phyloP scores from a whole-genome alignment of 2,888 invertebrate genomes.

The Melangyna quadrimaculata region DNA sequence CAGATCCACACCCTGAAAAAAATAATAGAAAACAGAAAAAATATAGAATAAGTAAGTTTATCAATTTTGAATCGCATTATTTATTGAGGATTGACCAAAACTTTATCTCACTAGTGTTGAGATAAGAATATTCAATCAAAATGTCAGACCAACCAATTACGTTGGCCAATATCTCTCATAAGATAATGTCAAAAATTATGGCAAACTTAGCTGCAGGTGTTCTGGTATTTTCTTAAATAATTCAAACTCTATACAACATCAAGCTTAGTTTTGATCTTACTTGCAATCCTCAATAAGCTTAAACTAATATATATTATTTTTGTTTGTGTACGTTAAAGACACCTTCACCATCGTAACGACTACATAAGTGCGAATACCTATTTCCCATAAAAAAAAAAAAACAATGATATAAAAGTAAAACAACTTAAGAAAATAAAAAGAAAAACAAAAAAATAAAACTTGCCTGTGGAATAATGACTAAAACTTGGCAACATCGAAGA shows the following conservation, averaged over 20 bases:
- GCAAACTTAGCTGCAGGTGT: background rate
- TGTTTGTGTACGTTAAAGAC: slow-evolving; percentile 10
- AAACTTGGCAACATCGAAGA: slow-evolving; percentile 87
- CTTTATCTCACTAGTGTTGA: background rate
- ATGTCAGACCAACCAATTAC: background rate
- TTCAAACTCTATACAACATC: background rate
- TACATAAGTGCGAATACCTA: background rate
- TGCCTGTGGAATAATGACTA: slow-evolving; percentile 86
- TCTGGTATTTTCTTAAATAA: background rate
- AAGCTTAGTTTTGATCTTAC: background rate
- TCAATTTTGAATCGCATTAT: background rate
- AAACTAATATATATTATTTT: background rate
- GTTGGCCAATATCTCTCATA: background rate
- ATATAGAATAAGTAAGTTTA: background rate
- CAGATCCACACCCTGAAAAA: slow-evolving; percentile 83
- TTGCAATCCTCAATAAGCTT: background rate
- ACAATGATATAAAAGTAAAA: background rate
- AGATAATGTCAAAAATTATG: background rate
- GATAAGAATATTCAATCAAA: background rate
- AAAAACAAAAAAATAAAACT: slow-evolving; percentile 75
- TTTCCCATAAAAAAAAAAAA: slow-evolving; percentile 2
- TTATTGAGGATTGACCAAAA: background rate
- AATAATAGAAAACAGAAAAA: slow-evolving; percentile 11
- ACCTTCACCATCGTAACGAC: slow-evolving; percentile 47
- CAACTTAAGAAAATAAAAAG: slow-evolving; percentile 7